These are phyloP conservation scores for Agapornis roseicollis DNA, from an alignment of 2,113 vertebrate species.

Conservation along the genomic window DNA sequence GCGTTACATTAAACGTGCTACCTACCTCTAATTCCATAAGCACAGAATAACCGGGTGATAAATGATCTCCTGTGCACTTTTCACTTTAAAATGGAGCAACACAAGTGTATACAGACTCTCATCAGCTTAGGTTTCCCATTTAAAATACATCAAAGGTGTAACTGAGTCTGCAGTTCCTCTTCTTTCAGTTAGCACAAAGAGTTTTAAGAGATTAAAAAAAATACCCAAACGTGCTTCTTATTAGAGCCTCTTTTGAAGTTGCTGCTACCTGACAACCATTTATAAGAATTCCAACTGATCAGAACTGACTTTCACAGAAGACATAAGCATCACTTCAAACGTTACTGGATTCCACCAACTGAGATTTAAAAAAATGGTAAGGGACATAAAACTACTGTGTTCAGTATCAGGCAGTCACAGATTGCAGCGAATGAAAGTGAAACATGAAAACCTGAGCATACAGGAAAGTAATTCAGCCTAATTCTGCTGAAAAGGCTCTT, in stretches of 20 bases:
- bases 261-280: not conserved
- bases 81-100: conserved; percentile 12
- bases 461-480: not conserved
- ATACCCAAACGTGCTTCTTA: not conserved
- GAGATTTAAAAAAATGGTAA: not conserved
- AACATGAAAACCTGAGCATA: not conserved
- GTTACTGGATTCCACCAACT: not conserved
- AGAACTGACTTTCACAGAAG: not conserved
- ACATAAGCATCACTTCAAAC: not conserved
- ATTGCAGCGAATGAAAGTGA: not conserved
- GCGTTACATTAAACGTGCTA: not conserved
- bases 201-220: not conserved
- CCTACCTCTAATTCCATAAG: not conserved
- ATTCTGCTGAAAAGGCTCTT: not conserved
- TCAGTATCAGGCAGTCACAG: not conserved
- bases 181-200: not conserved
- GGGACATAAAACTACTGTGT: not conserved
- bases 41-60: not conserved
- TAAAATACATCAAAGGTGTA: not conserved
- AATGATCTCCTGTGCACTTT: not conserved
- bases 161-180: not conserved
- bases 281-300: not conserved
- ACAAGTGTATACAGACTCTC: not conserved
- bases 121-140: not conserved
- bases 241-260: not conserved